phyloP scores from a whole-genome alignment of 2,113 vertebrate genomes.

The Chlamydotis undulata region DNA sequence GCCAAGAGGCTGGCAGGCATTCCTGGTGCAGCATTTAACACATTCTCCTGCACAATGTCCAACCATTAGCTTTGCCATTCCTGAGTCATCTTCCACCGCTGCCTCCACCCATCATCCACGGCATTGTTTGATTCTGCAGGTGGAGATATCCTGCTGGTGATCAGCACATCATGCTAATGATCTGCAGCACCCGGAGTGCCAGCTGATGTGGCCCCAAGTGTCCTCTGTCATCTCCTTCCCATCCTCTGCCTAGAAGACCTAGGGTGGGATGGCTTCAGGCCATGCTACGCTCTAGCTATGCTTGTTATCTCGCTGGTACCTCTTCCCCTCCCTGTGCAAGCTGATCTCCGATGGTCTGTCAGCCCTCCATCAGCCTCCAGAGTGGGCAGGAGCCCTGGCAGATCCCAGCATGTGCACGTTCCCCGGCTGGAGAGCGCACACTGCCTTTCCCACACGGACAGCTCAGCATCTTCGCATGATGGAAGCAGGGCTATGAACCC shows the following conservation, averaged over 20 bases:
- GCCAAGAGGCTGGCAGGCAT: rapidly evolving
- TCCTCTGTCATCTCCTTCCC: neutral
- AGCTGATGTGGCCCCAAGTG: neutral
- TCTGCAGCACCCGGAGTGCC: neutral
- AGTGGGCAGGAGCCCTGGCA: neutral
- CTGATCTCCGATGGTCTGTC: neutral
- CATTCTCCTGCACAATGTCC: neutral
- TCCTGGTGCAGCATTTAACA: neutral
- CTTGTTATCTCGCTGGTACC: neutral
- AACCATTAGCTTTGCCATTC: neutral
- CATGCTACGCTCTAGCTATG: neutral
- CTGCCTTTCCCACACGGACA: neutral
- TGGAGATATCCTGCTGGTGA: neutral
- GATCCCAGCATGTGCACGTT: neutral
- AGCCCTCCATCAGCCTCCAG: neutral
- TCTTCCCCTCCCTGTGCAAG: neutral
- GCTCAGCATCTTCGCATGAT: neutral
- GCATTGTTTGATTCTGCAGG: neutral
- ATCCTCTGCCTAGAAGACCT: neutral
- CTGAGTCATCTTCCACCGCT: neutral
- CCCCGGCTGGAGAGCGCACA: neutral
- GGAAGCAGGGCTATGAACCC: neutral
- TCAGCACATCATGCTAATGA: neutral
- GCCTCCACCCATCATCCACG: neutral
- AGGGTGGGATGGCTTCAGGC: neutral